Evolutionary conservation across 2,888 invertebrate genomes (phyloP), one percentile per base, ranked within the genome.

Genomic region (Cryptocephalus moraei): DNA sequence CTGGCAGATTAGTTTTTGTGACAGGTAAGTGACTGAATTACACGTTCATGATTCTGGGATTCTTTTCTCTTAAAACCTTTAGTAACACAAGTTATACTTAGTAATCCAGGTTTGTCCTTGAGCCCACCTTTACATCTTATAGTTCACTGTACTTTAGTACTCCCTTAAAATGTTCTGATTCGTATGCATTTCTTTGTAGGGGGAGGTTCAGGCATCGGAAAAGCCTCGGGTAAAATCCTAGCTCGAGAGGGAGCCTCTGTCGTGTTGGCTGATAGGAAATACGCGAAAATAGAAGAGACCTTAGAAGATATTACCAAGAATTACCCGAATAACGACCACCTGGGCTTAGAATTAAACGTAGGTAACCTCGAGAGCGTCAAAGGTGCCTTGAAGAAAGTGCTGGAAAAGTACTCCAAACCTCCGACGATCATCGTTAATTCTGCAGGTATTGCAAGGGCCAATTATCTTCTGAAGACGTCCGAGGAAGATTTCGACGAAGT

Each of bases 191-290:
- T 4, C 2, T 22, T 22, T 42, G 43, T 36, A 90, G 94, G 94
- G 51, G 94, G 88, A 42, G 94, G 91, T 1, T 89, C 91, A 48
- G 95, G 94, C 10, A 91, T 95, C 52, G 95, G 95, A 0, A 77
- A 85, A 61, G 89, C 92, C 40, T 81, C 88, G 32, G 91, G 91
- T 62, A 79, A 82, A 58, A 72, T 84, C 12, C 70, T 95, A 42
- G 88, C 90, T 0, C 76, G 81, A 55, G 87, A 92, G 67, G 94
- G 93, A 0, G 91, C 92, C 9, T 80, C 76, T 13, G 77, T 92
- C 10, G 80, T 92, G 51, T 91, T 86, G 0, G 84, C 86, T 0
- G 94, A 95, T 68, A 75, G 78, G 56, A 84, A 88, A 67, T 67
- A 82, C 50, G 71, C 78, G 39, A 73, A 78, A 8, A 88, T 84